These are phyloP conservation scores for Piscicola geometra DNA, from an alignment of 2,888 invertebrate genomes.

Conservation along the genomic window DNA sequence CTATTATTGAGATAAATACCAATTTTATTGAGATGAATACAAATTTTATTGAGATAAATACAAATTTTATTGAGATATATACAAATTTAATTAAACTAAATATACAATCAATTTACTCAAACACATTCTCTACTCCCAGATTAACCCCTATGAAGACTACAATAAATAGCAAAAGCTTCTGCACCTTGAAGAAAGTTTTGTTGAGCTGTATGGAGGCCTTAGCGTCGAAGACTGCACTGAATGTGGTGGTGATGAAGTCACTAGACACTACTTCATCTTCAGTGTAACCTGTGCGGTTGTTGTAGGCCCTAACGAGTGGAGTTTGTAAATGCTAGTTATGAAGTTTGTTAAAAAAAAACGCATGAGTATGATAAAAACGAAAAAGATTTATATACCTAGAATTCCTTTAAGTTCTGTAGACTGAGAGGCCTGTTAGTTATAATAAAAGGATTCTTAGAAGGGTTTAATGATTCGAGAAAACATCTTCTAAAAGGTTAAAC, in stretches of 20 bases:
- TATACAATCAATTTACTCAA: neutral
- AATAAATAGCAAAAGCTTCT: too few relatives aligned
- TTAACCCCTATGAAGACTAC: too few relatives aligned
- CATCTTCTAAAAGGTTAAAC: neutral
- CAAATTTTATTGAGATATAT: neutral
- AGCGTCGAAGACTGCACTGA: conserved; percentile 94
- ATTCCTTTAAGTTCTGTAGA: too few relatives aligned
- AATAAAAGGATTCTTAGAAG: too few relatives aligned
- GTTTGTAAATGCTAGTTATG: too few relatives aligned
- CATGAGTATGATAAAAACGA: too few relatives aligned
- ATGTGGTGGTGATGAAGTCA: conserved; percentile 85
- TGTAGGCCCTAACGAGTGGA: conserved; percentile 64
- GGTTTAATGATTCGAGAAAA: too few relatives aligned
- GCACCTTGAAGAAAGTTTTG: conserved; percentile 79
- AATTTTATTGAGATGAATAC: neutral
- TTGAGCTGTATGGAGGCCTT: conserved; percentile 90
- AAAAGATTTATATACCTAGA: too few relatives aligned
- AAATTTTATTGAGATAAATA: neutral
- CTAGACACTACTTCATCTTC: conserved; percentile 93
- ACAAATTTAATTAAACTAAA: neutral
- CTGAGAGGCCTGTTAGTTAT: too few relatives aligned
- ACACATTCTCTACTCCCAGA: too few relatives aligned
- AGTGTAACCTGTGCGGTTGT: conserved; percentile 69
- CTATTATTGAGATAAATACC: too few relatives aligned
- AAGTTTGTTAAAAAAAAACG: too few relatives aligned